Percentiles rank a stretch among this genome's conserved stretches.
Conservation (phyloP, 1,140 invertebrate species). For the Lasaia peninsularis region DNA sequence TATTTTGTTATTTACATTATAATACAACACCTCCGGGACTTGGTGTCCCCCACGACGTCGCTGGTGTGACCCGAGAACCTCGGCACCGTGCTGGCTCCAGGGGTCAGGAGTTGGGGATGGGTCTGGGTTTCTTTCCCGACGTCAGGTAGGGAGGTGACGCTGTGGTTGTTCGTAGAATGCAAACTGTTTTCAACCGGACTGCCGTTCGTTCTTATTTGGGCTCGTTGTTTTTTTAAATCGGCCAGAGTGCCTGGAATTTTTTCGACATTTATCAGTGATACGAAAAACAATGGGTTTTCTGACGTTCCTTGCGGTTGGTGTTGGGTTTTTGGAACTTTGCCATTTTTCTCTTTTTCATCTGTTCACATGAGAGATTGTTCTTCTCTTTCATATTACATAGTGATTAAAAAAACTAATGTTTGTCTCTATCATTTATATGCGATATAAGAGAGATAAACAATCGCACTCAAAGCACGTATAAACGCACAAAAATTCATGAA, state of each 20-base stretch:
- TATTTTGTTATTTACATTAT: slow-evolving; percentile 55
- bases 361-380: no score
- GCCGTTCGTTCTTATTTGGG: slow-evolving; percentile 85
- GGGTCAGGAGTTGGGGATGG: slow-evolving; percentile 39
- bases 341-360: no score
- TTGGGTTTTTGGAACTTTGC: no score
- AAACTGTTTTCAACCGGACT: slow-evolving; percentile 67
- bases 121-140: slow-evolving; percentile 46
- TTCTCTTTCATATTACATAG: no score
- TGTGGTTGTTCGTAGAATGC: slow-evolving; percentile 60
- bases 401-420: no score
- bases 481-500: no score
- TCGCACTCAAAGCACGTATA: no score
- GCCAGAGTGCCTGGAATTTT: slow-evolving; percentile 83
- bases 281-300: neutral
- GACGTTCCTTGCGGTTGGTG: no score
- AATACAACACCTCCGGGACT: slow-evolving; percentile 70
- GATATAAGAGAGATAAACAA: no score
- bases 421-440: no score
- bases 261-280: neutral
- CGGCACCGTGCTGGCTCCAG: slow-evolving; percentile 51
- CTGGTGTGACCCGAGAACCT: slow-evolving; percentile 70
- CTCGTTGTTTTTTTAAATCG: slow-evolving; percentile 93
- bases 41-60: slow-evolving; percentile 71
- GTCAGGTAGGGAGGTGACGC: slow-evolving; percentile 56